Evolutionary conservation across 2,888 invertebrate genomes (phyloP).

Genomic region (Andrena fulva): DNA sequence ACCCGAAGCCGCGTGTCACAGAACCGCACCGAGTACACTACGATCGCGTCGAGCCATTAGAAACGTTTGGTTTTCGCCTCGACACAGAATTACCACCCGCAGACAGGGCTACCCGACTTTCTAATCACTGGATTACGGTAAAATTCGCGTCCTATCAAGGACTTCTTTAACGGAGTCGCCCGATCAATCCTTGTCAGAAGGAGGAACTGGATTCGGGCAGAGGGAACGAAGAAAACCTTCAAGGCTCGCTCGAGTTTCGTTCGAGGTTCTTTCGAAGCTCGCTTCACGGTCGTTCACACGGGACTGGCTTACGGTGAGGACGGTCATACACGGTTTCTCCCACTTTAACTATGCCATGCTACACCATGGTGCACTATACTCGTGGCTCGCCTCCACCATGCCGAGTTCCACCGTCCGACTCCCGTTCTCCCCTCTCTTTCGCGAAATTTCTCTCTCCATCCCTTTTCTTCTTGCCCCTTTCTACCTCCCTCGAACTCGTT

Average conservation of each 20-base stretch:
- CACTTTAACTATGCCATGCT: slow-evolving; percentile 73
- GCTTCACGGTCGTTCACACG: slow-evolving; percentile 82
- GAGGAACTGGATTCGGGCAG: neutral
- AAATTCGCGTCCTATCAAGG: neutral
- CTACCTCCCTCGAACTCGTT: neutral
- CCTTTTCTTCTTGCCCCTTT: slow-evolving; percentile 24
- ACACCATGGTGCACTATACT: slow-evolving; percentile 66
- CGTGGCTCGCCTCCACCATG: slow-evolving; percentile 66
- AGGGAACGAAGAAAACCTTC: slow-evolving; percentile 47
- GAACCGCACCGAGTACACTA: slow-evolving; percentile 8
- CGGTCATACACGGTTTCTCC: slow-evolving; percentile 77
- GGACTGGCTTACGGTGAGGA: slow-evolving; percentile 78
- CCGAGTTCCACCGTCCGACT: slow-evolving; percentile 50
- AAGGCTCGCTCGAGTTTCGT: slow-evolving; percentile 54
- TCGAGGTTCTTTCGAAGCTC: slow-evolving; percentile 58
- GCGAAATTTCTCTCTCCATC: slow-evolving; percentile 53
- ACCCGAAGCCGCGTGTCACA: slow-evolving; percentile 4
- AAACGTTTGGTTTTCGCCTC: neutral
- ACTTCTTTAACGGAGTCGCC: neutral
- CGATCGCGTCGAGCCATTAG: neutral
- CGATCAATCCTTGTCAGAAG: slow-evolving; percentile 9
- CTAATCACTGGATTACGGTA: neutral
- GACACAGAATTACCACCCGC: slow-evolving; percentile 9
- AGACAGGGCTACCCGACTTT: slow-evolving; percentile 7
- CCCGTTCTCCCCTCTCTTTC: slow-evolving; percentile 39